Percentiles rank a stretch among this genome's conserved stretches.
Conservation (phyloP, 2,888 invertebrate species). For the Liodrosophila aerea region DNA sequence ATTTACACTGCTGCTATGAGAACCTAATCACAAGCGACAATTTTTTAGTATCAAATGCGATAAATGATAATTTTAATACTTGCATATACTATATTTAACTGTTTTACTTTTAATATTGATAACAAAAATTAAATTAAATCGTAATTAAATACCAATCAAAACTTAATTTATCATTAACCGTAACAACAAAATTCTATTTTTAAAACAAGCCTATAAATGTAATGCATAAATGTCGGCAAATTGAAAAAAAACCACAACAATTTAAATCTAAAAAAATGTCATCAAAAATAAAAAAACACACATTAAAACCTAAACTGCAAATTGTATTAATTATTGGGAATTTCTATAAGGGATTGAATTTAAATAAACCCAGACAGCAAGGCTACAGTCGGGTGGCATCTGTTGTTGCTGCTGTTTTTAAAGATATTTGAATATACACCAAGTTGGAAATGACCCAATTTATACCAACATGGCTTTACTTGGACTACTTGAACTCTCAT, state of each 20-base stretch:
- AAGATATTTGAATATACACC: too few relatives aligned
- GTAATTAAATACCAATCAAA: constrained; percentile 36
- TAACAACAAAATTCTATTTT: constrained; percentile 59
- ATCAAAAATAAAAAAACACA: constrained; percentile 52
- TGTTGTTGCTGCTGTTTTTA: too few relatives aligned
- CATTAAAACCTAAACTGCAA: constrained; percentile 51
- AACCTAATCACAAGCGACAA: constrained; percentile 55
- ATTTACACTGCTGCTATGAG: constrained; percentile 67
- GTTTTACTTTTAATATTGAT: constrained; percentile 63
- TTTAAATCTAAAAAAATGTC: constrained; percentile 52
- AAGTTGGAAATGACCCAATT: too few relatives aligned
- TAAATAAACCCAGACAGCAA: too few relatives aligned
- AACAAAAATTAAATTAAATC: constrained; percentile 21
- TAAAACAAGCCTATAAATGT: constrained; percentile 71
- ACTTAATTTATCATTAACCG: constrained; percentile 65
- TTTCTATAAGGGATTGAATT: too few relatives aligned
- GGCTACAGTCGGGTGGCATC: too few relatives aligned
- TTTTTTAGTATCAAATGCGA: constrained; percentile 53
- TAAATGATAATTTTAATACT: constrained; percentile 44
- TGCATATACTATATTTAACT: constrained; percentile 51
- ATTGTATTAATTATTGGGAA: too few relatives aligned
- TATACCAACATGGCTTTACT: too few relatives aligned
- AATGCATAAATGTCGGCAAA: constrained; percentile 64
- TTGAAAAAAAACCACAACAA: constrained; percentile 40
- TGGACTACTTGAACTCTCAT: too few relatives aligned